Conservation (phyloP, 2,888 invertebrate genomes). For the Polylopha cassiicola region DNA sequence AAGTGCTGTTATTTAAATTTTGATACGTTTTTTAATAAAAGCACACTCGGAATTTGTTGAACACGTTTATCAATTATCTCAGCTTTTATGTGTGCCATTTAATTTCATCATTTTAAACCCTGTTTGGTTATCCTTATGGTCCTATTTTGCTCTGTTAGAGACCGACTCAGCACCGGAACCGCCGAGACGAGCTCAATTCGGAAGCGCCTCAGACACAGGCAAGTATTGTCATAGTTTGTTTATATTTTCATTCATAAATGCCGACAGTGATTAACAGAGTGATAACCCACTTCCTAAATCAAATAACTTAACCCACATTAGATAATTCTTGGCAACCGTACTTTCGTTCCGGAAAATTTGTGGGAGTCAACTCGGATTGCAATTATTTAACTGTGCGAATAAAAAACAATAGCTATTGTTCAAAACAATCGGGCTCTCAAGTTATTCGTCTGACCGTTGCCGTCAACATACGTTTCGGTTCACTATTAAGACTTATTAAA, state of each 20-base stretch:
- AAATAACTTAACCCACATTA: constrained; percentile 19
- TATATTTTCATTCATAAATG: constrained; percentile 1
- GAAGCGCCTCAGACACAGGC: constrained; percentile 77
- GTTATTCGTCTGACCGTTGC: constrained; percentile 54
- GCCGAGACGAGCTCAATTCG: constrained; percentile 77
- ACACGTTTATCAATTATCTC: constrained; percentile 38
- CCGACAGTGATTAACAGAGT: constrained; percentile 12
- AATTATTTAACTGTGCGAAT: constrained; percentile 54
- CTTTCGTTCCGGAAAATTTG: constrained; percentile 42
- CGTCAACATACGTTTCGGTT: constrained; percentile 37
- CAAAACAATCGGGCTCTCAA: constrained; percentile 51
- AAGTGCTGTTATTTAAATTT: too few species aligned
- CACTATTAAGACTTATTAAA: constrained; percentile 15
- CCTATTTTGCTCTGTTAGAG: constrained; percentile 72
- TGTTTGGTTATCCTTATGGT: constrained; percentile 36
- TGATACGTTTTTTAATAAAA: too few species aligned
- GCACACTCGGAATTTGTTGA: too few species aligned
- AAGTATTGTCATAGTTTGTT: constrained; percentile 42
- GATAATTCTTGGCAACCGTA: constrained; percentile 29
- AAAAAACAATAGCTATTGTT: constrained; percentile 72
- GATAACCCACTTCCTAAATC: constrained; percentile 1
- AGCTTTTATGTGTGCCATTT: constrained; percentile 26
- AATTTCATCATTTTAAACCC: constrained; percentile 30
- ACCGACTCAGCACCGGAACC: constrained; percentile 80
- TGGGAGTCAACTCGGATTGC: constrained; percentile 40